Percentiles rank a stretch among this genome's conserved stretches.
Conservation (phyloP, 2,113 vertebrate genomes). For the Bambusicola thoracicus region DNA sequence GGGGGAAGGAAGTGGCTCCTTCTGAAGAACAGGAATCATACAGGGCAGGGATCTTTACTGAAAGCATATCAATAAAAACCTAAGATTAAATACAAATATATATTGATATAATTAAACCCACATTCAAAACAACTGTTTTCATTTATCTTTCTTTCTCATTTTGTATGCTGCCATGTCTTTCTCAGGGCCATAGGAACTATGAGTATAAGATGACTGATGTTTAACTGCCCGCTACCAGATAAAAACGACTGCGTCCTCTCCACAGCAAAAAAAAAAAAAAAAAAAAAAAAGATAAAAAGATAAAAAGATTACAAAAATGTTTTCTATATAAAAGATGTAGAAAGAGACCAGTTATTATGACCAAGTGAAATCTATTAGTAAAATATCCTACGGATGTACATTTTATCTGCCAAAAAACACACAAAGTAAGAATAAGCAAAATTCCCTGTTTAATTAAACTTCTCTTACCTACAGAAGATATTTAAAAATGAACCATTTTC, state of each 20-base stretch:
- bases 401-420: background rate
- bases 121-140: background rate
- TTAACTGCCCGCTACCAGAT: background rate
- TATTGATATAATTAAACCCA: background rate
- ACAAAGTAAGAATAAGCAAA: background rate
- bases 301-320: background rate
- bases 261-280: background rate
- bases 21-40: conserved; percentile 26
- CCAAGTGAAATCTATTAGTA: no score
- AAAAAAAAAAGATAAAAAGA: background rate
- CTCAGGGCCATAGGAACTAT: background rate
- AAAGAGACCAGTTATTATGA: background rate
- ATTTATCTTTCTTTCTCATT: background rate
- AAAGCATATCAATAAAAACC: conserved; percentile 32
- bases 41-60: background rate
- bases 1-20: background rate
- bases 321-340: background rate
- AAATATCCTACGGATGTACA: no score
- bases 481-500: background rate
- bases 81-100: conserved; percentile 18
- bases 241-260: background rate
- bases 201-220: background rate
- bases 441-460: background rate
- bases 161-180: background rate
- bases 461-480: background rate